Evolutionary conservation across 2,888 invertebrate genomes (phyloP), one percentile per base, ranked within the genome.

Genomic region (Acanthococcus lagerstroemiae): DNA sequence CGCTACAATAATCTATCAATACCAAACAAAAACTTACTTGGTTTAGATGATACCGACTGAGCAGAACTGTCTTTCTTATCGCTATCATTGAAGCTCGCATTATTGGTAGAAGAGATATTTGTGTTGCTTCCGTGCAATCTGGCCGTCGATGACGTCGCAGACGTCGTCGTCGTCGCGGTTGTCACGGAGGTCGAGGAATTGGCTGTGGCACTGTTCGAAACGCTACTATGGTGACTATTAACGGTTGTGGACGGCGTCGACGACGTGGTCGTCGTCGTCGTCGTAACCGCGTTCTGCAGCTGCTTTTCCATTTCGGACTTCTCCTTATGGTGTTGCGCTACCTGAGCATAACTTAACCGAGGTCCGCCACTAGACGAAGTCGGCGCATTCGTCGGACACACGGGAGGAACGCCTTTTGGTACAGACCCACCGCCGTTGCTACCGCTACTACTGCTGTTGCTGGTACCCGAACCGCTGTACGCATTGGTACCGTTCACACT

Each of bases 321-420:
- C 69, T 82, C 80, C 72, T 82, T 82, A 71, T 81, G 80, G 74
- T 83, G 82, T 73, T 84, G 84, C 45, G 84, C 84, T 68, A 83
- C 84, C 76, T 84, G 84, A 68, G 84, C 84, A 75, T 84, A 84
- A 74, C 83, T 84, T 74, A 84, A 78, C 69, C 79, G 75, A 17
- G 66, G 69, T 30, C 69, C 69, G 65, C 65, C 46, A 66, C 55
- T 65, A 37, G 65, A 45, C 6, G 55, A 25, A 27, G 26, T 22
- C 15, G 48, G 24, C 17, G 22, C 61, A 24, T 61, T 61, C 19
- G 27, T 22, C 55, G 56, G 48, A 21, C 48, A 65, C 30, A 46
- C 45, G 30, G 65, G 65, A 65, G 65, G 65, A 55, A 65, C 65
- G 22, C 55, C 55, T 61, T 61, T 61, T 30, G 61, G 61, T 50